Conservation (phyloP, 2,797 vertebrate species). For the Cygnus olor region DNA sequence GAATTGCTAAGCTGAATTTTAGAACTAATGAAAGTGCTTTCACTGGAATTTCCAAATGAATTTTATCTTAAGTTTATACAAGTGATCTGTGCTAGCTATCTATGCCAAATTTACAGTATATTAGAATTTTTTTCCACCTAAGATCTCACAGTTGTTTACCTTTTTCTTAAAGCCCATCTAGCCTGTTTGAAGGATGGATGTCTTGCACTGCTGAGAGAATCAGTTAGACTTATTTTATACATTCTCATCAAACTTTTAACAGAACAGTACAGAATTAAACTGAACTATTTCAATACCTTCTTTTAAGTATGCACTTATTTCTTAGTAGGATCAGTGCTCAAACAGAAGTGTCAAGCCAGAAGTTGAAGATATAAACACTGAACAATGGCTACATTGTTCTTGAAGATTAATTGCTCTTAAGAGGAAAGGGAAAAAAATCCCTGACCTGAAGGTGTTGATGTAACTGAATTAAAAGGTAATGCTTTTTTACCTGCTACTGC, state of each 20-base stretch:
- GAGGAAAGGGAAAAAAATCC: not conserved
- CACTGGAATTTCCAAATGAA: not conserved
- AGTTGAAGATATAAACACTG: not conserved
- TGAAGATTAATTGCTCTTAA: not conserved
- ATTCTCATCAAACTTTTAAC: not conserved
- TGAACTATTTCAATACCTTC: not conserved
- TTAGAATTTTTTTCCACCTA: not conserved
- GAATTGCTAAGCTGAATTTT: not conserved
- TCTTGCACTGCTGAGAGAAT: not conserved
- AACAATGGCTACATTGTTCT: not conserved
- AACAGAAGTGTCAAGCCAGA: not conserved
- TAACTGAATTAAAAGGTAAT: not conserved
- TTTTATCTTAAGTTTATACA: not conserved
- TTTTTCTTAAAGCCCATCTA: not conserved
- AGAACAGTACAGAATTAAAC: not conserved
- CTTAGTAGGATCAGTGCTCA: not conserved
- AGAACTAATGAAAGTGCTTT: not conserved
- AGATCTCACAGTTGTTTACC: not conserved
- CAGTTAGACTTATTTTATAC: not conserved
- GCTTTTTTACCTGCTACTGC: not conserved
- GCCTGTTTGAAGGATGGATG: not conserved
- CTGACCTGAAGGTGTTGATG: not conserved
- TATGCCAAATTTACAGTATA: not conserved
- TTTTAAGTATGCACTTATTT: not conserved
- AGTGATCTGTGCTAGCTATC: not conserved